phyloP scores from a whole-genome alignment of 2,113 vertebrate species.

The Tragelaphus strepsiceros region DNA sequence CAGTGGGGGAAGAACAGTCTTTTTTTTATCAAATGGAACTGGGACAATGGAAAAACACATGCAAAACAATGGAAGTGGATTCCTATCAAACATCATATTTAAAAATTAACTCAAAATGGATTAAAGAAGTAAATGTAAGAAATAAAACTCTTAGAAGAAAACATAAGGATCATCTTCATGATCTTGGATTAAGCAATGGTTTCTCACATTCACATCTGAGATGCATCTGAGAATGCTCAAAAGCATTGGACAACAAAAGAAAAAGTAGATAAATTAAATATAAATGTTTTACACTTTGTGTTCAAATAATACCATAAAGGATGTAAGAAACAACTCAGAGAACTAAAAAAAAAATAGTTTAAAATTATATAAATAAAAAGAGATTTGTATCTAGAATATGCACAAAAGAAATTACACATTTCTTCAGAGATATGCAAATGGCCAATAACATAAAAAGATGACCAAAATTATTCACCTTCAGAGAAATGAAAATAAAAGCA shows the following conservation, averaged over 20 bases:
- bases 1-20: background rate
- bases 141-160: background rate
- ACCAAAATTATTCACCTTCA: background rate
- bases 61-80: background rate
- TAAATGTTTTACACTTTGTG: background rate
- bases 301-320: background rate
- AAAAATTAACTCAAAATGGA: background rate
- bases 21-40: background rate
- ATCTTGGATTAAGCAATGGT: background rate
- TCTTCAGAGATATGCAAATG: constrained; percentile 4
- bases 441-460: background rate
- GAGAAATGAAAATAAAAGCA: background rate
- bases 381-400: background rate
- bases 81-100: background rate
- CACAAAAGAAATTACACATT: background rate
- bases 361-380: background rate
- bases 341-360: background rate
- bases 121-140: background rate
- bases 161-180: background rate
- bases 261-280: background rate
- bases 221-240: background rate
- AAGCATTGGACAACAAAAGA: background rate
- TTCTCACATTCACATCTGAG: background rate
- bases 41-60: background rate
- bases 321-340: background rate